A percentile compares a stretch with the other conserved stretches of the same genome.
These are phyloP conservation scores for Dasypogon diadema DNA, from an alignment of 2,888 invertebrate species.

Conservation along the genomic window DNA sequence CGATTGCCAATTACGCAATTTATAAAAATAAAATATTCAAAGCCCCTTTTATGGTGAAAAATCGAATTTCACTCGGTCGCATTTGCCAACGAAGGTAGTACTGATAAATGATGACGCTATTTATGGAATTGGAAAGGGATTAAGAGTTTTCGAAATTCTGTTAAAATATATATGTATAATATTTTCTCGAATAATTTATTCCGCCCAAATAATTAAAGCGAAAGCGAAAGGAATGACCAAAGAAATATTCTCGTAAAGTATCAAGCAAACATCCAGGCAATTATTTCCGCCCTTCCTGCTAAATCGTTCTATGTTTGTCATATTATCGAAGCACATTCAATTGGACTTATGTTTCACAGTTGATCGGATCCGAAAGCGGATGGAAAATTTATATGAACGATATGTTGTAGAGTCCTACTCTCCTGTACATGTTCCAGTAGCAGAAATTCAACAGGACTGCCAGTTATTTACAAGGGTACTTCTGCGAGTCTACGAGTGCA, in stretches of 20 bases:
- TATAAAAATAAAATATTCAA: too few relatives aligned
- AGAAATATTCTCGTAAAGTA: background rate
- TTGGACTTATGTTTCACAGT: slow-evolving; percentile 49
- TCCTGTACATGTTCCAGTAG: background rate
- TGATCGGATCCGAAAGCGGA: slow-evolving; percentile 48
- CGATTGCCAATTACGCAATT: too few relatives aligned
- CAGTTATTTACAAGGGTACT: slow-evolving; percentile 42
- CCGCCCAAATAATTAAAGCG: slow-evolving; percentile 7
- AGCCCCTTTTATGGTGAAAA: too few relatives aligned
- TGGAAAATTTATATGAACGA: slow-evolving; percentile 48
- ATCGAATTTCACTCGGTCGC: too few relatives aligned
- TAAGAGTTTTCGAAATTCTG: background rate
- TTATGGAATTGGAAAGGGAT: background rate
- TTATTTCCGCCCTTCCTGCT: slow-evolving; percentile 36
- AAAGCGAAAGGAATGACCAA: background rate
- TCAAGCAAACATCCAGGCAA: slow-evolving; percentile 11
- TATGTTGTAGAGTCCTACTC: slow-evolving; percentile 23
- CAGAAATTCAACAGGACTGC: slow-evolving; percentile 33
- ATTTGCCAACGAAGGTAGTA: background rate
- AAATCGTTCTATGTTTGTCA: slow-evolving; percentile 40
- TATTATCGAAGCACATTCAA: slow-evolving; percentile 44
- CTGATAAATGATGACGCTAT: background rate
- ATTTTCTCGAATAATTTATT: background rate
- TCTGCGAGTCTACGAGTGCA: slow-evolving; percentile 13
- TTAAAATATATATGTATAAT: background rate